phyloP scores from a whole-genome alignment of 64 coral and sea anemone species.

The Stichodactyla mertensii region DNA sequence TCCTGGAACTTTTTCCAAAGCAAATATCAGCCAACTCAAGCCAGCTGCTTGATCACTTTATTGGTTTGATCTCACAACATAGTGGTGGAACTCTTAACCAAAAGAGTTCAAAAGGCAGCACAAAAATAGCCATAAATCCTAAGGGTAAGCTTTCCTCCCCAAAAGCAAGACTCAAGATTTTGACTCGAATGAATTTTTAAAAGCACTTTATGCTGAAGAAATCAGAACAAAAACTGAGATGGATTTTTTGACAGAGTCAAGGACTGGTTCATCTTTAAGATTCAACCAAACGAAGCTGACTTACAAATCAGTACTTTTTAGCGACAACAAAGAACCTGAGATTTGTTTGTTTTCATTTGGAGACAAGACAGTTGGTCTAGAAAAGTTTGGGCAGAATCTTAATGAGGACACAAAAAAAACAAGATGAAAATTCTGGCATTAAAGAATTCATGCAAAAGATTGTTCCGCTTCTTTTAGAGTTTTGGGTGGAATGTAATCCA shows the following conservation, averaged over 20 bases:
- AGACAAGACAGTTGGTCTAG: conserved; percentile 14
- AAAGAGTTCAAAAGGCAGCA: too few species aligned
- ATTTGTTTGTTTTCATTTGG: conserved; percentile 2
- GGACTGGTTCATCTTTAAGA: not conserved
- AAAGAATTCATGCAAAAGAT: conserved; percentile 63
- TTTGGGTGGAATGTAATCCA: conserved; percentile 90
- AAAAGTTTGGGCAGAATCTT: conserved; percentile 28
- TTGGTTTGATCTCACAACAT: too few species aligned
- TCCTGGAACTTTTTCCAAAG: too few species aligned
- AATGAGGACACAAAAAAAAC: conserved; percentile 19
- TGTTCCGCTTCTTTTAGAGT: conserved; percentile 81
- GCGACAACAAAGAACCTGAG: not conserved
- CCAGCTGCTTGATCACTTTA: too few species aligned
- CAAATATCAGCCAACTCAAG: too few species aligned
- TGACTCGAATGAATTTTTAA: too few species aligned
- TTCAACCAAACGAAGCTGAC: not conserved
- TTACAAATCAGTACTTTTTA: not conserved
- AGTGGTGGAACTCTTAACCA: too few species aligned
- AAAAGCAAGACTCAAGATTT: not conserved
- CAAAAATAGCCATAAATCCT: too few species aligned
- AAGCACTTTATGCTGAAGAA: too few species aligned
- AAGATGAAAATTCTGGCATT: not conserved
- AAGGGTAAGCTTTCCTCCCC: too few species aligned
- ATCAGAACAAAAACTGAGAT: too few species aligned
- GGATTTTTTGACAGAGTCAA: not conserved